Conservation (phyloP, 2,888 invertebrate genomes). For the Drosophila flavopinicola region DNA sequence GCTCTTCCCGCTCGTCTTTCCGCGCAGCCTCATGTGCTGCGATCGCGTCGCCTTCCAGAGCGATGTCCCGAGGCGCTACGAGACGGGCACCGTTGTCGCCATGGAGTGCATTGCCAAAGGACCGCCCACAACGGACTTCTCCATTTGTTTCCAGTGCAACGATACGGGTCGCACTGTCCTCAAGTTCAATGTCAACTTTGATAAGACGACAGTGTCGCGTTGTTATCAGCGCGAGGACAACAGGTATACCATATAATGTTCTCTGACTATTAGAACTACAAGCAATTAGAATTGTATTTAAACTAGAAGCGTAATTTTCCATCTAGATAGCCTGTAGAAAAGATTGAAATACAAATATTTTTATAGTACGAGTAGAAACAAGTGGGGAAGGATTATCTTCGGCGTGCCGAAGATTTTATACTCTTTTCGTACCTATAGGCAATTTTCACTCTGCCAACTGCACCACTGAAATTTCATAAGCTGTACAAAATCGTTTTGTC, state of each 20-base stretch:
- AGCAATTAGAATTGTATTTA: too few relatives aligned
- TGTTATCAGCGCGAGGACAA: conserved; percentile 82
- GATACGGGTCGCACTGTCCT: conserved; percentile 82
- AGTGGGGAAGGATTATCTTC: too few relatives aligned
- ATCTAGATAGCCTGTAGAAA: too few relatives aligned
- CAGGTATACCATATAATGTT: conserved; percentile 64
- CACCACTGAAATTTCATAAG: too few relatives aligned
- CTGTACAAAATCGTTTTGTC: too few relatives aligned
- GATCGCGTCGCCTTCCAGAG: conserved; percentile 84
- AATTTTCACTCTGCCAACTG: too few relatives aligned
- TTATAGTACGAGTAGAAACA: too few relatives aligned
- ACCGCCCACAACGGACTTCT: conserved; percentile 82
- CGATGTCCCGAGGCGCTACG: conserved; percentile 83
- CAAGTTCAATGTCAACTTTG: conserved; percentile 82
- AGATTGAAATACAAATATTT: too few relatives aligned
- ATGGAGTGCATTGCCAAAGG: conserved; percentile 84
- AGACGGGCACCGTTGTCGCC: conserved; percentile 83
- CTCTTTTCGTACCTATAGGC: too few relatives aligned
- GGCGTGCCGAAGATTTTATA: too few relatives aligned
- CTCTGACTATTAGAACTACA: too few relatives aligned
- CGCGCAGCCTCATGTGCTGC: conserved; percentile 75
- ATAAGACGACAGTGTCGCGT: conserved; percentile 80
- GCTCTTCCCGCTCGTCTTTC: conserved; percentile 83
- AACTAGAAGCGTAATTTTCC: too few relatives aligned
- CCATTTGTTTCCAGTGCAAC: conserved; percentile 84